Percentiles rank a stretch among this genome's conserved stretches.
Evolutionary conservation across 2,113 vertebrate genomes (phyloP).

Genomic region (Tyrannus savana): DNA sequence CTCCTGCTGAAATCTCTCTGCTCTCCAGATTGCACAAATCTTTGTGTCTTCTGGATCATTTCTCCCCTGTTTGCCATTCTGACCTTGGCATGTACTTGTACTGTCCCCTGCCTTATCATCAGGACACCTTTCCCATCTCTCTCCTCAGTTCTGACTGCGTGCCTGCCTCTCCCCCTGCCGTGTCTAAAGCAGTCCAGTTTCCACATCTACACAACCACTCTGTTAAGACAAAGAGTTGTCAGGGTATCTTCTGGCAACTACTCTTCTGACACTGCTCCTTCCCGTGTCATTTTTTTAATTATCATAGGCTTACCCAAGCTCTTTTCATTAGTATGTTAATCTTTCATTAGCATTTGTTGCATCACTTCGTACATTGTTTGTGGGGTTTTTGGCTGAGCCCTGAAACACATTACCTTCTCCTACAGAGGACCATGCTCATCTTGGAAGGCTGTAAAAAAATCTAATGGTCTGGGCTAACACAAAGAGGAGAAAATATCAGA

Average conservation of each 20-base stretch:
- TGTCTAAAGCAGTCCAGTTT: neutral
- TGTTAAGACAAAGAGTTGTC: neutral
- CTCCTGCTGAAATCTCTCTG: neutral
- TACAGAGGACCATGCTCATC: neutral
- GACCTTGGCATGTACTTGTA: neutral
- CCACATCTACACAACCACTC: neutral
- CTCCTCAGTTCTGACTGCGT: neutral
- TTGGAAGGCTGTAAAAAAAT: neutral
- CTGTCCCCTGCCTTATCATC: neutral
- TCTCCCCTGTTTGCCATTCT: neutral
- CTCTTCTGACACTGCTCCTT: accelerated
- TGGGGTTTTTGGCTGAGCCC: neutral
- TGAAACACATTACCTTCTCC: neutral
- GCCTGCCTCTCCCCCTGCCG: neutral
- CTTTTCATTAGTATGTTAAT: neutral
- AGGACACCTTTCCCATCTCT: neutral
- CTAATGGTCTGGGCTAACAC: neutral
- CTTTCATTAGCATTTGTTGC: neutral
- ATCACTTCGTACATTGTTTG: accelerated
- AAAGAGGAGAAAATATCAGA: neutral
- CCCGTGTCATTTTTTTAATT: neutral
- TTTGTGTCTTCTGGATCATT: neutral
- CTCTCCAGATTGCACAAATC: neutral
- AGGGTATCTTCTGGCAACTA: neutral
- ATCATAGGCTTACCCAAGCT: neutral